Evolutionary conservation across 2,113 vertebrate genomes (phyloP).

Genomic region (Excalfactoria chinensis): DNA sequence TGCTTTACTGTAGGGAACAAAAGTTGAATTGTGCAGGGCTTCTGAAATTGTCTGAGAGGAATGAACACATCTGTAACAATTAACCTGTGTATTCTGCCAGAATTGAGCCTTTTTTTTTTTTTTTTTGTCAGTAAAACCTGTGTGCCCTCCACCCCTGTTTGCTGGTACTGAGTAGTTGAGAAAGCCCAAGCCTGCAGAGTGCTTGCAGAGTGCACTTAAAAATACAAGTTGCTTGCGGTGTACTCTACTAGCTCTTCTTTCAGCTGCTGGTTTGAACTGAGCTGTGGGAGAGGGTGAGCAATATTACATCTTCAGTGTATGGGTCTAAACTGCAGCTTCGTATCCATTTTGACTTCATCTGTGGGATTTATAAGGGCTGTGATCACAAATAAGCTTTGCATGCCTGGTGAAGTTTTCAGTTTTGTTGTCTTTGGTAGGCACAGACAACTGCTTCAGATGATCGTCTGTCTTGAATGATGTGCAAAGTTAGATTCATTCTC

Average conservation of each 20-base stretch:
- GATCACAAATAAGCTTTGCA: fast-evolving
- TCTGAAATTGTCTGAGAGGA: background rate
- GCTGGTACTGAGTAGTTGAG: background rate
- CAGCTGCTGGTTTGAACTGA: background rate
- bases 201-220: fast-evolving
- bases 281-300: background rate
- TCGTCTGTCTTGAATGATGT: background rate
- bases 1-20: background rate
- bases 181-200: too few species aligned
- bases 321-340: background rate
- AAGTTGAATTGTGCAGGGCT: fast-evolving
- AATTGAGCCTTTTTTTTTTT: background rate
- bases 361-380: background rate
- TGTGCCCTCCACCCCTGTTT: fast-evolving
- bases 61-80: fast-evolving
- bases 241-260: fast-evolving
- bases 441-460: background rate
- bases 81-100: background rate
- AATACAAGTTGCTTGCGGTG: background rate
- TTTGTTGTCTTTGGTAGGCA: background rate
- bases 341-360: background rate
- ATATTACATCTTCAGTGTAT: background rate
- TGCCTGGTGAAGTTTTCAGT: background rate
- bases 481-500: background rate
- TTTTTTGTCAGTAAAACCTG: background rate